These are phyloP conservation scores for Leptodactylus fallax DNA, from an alignment of 2,797 vertebrate genomes.

Conservation along the genomic window DNA sequence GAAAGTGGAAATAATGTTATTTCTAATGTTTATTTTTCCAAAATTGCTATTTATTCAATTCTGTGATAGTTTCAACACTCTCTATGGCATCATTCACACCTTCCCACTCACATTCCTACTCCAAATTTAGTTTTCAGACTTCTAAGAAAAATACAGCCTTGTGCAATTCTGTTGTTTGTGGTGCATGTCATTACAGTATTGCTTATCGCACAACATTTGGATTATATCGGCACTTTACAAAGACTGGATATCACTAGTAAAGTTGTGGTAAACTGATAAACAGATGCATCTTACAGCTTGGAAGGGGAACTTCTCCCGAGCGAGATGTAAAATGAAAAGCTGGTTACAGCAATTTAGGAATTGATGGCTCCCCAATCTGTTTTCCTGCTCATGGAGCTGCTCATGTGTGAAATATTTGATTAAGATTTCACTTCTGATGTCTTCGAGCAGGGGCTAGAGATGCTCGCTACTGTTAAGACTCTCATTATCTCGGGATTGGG, in stretches of 20 bases:
- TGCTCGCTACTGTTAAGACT: not conserved
- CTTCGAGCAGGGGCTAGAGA: not conserved
- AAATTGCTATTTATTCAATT: not conserved
- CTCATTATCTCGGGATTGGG: conserved; percentile 10
- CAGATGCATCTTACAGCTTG: conserved; percentile 2
- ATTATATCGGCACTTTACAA: not conserved
- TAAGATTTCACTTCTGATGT: conserved; percentile 20
- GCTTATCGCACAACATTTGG: not conserved
- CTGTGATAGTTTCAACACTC: not conserved
- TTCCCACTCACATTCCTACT: not conserved
- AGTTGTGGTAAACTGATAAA: conserved; percentile 6
- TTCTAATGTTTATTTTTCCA: not conserved
- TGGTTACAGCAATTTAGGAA: conserved; percentile 25
- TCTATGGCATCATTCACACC: not conserved
- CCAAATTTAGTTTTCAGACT: not conserved
- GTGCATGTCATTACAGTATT: not conserved
- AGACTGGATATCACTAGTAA: not conserved
- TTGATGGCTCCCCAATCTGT: conserved; percentile 22
- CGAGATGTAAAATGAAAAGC: conserved; percentile 28
- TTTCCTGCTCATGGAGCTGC: conserved; percentile 21
- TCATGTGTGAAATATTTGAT: conserved; percentile 31
- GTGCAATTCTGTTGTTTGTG: not conserved
- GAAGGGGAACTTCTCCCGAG: conserved; percentile 9
- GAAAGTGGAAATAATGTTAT: not conserved
- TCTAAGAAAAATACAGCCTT: not conserved